phyloP scores from a whole-genome alignment of 2,113 vertebrate genomes.

The Eudyptes chrysolophus region DNA sequence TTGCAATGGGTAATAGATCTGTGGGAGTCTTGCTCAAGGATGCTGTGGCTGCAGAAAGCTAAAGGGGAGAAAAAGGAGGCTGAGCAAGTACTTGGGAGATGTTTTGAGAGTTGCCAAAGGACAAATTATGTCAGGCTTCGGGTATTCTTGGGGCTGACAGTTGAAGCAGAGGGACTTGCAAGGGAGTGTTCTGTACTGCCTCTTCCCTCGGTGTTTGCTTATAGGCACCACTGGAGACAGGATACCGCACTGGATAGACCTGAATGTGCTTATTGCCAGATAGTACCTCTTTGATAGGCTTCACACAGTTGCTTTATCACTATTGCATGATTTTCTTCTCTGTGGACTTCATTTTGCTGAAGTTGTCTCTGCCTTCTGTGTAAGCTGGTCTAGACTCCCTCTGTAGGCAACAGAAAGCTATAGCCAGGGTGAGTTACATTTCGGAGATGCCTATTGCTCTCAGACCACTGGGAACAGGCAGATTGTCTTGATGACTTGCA shows the following conservation, averaged over 20 bases:
- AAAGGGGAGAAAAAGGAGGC: not conserved
- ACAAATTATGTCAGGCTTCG: not conserved
- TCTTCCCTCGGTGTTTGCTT: not conserved
- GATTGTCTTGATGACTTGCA: not conserved
- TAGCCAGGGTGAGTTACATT: accelerated
- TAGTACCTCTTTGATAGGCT: not conserved
- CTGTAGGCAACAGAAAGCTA: not conserved
- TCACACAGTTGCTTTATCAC: not conserved
- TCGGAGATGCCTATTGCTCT: accelerated
- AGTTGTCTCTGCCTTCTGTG: not conserved
- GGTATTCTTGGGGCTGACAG: not conserved
- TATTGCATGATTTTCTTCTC: not conserved
- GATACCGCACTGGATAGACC: not conserved
- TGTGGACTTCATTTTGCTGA: not conserved
- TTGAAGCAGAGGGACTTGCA: not conserved
- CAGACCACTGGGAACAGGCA: accelerated
- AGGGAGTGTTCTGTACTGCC: not conserved
- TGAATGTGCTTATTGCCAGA: not conserved
- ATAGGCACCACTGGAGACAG: not conserved
- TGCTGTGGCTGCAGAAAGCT: not conserved
- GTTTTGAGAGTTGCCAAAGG: not conserved
- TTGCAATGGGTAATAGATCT: not conserved
- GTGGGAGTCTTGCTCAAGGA: not conserved
- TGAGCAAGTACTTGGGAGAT: not conserved
- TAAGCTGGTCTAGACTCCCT: not conserved